Evolutionary conservation across 2,888 invertebrate genomes (phyloP), one percentile per base, ranked within the genome.

Genomic region (Chymomyza fuscimana): DNA sequence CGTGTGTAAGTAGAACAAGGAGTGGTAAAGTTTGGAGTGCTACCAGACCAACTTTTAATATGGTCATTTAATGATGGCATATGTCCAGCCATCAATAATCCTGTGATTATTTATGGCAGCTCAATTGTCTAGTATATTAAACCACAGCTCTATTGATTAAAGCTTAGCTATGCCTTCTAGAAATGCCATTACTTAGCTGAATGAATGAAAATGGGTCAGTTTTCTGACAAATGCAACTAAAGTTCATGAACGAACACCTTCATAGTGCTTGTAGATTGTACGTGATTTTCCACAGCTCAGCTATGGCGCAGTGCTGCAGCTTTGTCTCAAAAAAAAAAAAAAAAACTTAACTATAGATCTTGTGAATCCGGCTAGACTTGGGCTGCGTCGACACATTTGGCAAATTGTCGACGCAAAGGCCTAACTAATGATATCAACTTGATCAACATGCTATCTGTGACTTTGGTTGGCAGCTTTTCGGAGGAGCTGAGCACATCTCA

Each of bases 301-400:
- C 70, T 60, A 61, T 70, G 59, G 29, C 63, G 40, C 40, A 46
- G 12, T 46, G 40, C 40, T 40, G 1, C 9, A 10, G 40, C 40
- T 40, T 40, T 22, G 19, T 22, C 25, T 22, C 15, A 4, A 4
- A 15, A 4, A 2, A 6, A 19, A 6, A 1, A n/a, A 19, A 19
- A 19, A 25, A 15, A 19, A 29, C 58, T 25, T 54, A 22, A 54
- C 54, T 54, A n/a, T 12, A n/a, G 58, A 58, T 15, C 58, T 15
- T 58, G 29, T 58, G 58, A 15, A 19, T 19, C 52, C 7, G 58
- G 15, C 22, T 22, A 15, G 19, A 58, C 58, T 32, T 32, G 5
- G 32, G 19, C 10, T 76, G 75, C 82, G 73, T 74, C 86, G 87
- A 85, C 80, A 88, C 79, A 87, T 86, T 87, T 88, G 85, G 80